Evolutionary conservation across 2,797 vertebrate genomes (phyloP), one percentile per base, ranked within the genome.

Genomic region (Poeciliopsis gracilis): DNA sequence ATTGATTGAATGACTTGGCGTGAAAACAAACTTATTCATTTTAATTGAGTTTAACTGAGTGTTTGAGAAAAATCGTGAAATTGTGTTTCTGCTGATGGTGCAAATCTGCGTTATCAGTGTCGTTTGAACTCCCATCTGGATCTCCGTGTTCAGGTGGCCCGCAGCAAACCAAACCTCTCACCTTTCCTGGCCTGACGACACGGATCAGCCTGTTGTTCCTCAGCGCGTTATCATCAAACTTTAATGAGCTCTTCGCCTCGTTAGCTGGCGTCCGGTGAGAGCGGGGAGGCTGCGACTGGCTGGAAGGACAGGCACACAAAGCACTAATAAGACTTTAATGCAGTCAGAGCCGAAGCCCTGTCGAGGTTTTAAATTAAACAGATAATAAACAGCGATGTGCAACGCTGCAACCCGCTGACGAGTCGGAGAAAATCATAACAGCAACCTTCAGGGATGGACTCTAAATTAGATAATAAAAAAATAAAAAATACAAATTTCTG

Each of bases 251-350:
- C 18, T 28, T 59, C 38, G 73, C 41, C 41, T 61, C 16, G 25
- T 75, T 75, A 75, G 46, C 74, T 15, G 41, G 43, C 20, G 28
- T 45, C 43, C 33, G 20, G 49, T 9, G 51, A 63, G 55, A 74
- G 51, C 33, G 41, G 49, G 3, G 53, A 51, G 18, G n/a, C 38
- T 57, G 53, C n/a, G 36, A 74, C 73, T 57, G 73, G 49, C 18
- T 38, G 30, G 72, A 28, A 75, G 41, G 41, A 46, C 41, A 18
- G 38, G 57, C 57, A 36, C 45, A 23, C 15, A 49, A 66, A 66
- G 43, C 46, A 41, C 51, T 74, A 43, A 74, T 59, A 9, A 43
- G 53, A 74, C 53, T 38, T 36, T 76, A n/a, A 67, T n/a, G 75
- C 33, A 51, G 59, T 33, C 59, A 28, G 75, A 67, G 75, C 61